Percentiles rank a stretch among this genome's conserved stretches.
Conservation (phyloP, 2,888 invertebrate species). For the Hyalella azteca region DNA sequence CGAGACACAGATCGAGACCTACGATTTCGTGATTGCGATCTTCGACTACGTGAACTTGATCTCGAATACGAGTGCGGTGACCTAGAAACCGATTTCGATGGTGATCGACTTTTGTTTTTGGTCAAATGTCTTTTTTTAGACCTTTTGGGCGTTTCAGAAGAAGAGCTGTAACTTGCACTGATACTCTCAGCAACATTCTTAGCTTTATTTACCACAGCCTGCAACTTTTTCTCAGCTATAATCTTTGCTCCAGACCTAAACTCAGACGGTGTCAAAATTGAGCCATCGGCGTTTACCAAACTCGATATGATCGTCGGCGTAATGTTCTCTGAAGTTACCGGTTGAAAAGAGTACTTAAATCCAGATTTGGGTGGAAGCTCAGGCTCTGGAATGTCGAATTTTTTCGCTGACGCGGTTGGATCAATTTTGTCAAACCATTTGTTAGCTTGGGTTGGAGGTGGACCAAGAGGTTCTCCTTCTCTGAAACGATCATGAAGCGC, state of each 20-base stretch:
- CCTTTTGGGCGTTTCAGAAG: not conserved
- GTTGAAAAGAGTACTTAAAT: slow-evolving; percentile 7
- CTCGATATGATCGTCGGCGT: not conserved
- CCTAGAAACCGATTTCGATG: not conserved
- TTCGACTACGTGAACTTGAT: not conserved
- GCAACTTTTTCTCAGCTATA: not conserved
- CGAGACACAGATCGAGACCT: not conserved
- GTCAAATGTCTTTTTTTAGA: too few species aligned
- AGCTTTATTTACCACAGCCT: not conserved
- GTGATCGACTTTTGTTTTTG: not conserved
- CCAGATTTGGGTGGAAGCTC: not conserved
- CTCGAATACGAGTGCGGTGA: too few species aligned
- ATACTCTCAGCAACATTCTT: slow-evolving; percentile 2
- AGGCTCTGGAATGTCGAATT: not conserved
- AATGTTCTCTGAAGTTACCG: not conserved
- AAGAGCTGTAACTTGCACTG: not conserved
- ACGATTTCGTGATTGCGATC: not conserved
- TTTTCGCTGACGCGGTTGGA: not conserved
- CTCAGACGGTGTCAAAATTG: not conserved
- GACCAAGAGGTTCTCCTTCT: too few species aligned
- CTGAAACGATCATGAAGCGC: too few species aligned
- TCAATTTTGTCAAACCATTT: too few species aligned
- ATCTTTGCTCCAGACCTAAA: not conserved
- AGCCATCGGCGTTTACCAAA: not conserved
- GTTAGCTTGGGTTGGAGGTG: too few species aligned